Evolutionary conservation across 2,797 vertebrate species (phyloP), one percentile per base, ranked within the genome.

Genomic region (Meriones psammophilus): DNA sequence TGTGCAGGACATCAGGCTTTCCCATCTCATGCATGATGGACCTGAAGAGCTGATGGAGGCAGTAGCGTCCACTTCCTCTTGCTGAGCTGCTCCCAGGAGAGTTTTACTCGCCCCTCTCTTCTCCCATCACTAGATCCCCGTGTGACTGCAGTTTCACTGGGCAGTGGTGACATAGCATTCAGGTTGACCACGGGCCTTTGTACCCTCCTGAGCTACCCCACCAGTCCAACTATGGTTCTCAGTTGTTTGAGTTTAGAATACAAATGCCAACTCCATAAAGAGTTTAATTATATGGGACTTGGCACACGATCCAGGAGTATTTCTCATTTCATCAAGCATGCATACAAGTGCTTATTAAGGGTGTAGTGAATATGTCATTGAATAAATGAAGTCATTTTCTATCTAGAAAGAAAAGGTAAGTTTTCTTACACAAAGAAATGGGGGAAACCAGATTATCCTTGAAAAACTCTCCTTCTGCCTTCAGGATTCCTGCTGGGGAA

Each of bases 401-500:
- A 36, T 36, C 36, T 28, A 60, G 69, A 83, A 90, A 54, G 22
- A 66, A 20, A 73, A 39, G 33, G 4, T 18, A 54, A 54, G 5
- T 58, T 60, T 76, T 74, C 36, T 39, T 74, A 42, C 36, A 74
- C 74, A 87, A 74, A 8, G 39, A 79, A 71, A 68, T n/a, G 3
- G n/a, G 33, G 46, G 28, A 6, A 74, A 69, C 39, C n/a, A 54
- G 36, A 68, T 8, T 0, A 1, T 36, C 15, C 6, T 22, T 96
- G 77, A 81, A 54, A 64, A 30, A 26, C 10, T 56, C 12, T 89
- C 28, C 46, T 77, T 91, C 79, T 81, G 30, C 95, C 97, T 96
- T 14, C 97, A 99, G 99, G 98, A 56, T 89, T 98, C 79, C 98
- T 99, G 5, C 91, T 98, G 83, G 98, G 98, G 58, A 99, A 98